Conservation (phyloP, 2,113 vertebrate genomes). For the Bubalus kerabau region DNA sequence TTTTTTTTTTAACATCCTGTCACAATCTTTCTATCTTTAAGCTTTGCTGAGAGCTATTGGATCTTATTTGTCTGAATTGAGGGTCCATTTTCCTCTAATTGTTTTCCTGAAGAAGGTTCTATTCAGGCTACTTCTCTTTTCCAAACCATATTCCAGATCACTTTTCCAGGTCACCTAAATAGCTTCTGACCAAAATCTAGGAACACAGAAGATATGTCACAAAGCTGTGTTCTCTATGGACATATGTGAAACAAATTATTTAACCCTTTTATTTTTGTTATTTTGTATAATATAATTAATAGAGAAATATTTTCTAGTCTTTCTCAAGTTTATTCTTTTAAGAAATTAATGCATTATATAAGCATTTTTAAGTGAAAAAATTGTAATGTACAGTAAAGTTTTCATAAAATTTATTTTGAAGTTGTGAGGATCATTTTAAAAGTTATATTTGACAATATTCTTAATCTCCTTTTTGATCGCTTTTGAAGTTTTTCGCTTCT, state of each 20-base stretch:
- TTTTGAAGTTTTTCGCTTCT: background rate
- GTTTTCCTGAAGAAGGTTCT: background rate
- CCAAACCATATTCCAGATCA: background rate
- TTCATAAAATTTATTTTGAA: background rate
- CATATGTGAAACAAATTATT: background rate
- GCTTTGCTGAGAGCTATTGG: background rate
- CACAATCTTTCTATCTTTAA: background rate
- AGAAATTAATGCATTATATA: background rate
- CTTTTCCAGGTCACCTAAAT: background rate
- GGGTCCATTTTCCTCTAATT: background rate
- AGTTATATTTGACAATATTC: background rate
- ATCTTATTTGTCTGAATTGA: background rate
- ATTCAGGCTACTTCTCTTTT: background rate
- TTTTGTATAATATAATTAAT: background rate
- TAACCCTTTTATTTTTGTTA: background rate
- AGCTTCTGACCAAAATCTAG: background rate
- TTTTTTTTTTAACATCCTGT: background rate
- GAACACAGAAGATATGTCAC: background rate
- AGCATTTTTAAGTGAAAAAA: background rate
- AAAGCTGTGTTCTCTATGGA: background rate
- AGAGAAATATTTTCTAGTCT: background rate
- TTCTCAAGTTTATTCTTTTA: background rate
- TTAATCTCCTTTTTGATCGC: background rate
- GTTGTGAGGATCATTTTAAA: background rate
- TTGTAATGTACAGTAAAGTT: background rate